phyloP scores from a whole-genome alignment of 2,113 vertebrate genomes.

The Oncorhynchus clarkii region DNA sequence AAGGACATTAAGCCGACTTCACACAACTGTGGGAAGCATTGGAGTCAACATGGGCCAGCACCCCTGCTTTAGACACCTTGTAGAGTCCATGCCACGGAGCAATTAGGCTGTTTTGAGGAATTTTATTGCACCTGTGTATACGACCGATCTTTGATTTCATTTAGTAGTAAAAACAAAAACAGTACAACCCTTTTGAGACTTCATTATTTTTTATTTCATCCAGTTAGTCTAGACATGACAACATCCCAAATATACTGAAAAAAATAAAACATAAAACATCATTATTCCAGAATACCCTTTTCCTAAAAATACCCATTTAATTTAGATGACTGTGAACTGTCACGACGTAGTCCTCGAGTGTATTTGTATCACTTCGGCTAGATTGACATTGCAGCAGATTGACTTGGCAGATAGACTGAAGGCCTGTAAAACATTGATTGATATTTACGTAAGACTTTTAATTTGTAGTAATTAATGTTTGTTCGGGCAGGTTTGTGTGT shows the following conservation, averaged over 20 bases:
- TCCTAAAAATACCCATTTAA: slow-evolving; percentile 42
- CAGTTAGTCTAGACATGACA: slow-evolving; percentile 72
- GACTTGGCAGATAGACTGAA: slow-evolving; percentile 39
- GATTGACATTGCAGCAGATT: slow-evolving; percentile 18
- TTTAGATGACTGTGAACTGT: slow-evolving; percentile 43
- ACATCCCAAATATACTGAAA: slow-evolving; percentile 58
- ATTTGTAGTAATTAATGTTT: not conserved
- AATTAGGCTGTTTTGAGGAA: too few relatives aligned
- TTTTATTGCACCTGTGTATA: too few relatives aligned
- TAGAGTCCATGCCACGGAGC: too few relatives aligned
- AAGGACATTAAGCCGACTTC: too few relatives aligned
- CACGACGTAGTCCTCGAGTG: slow-evolving; percentile 27
- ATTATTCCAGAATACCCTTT: slow-evolving; percentile 47
- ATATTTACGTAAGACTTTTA: not conserved
- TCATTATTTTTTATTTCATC: slow-evolving; percentile 73
- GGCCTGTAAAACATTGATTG: slow-evolving; percentile 13
- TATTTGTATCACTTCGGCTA: slow-evolving; percentile 50
- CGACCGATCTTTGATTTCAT: not conserved
- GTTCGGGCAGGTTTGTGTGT: slow-evolving; percentile 4
- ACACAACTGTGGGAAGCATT: too few relatives aligned
- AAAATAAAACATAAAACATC: slow-evolving; percentile 45
- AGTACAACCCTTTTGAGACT: slow-evolving; percentile 4
- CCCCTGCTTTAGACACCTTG: too few relatives aligned
- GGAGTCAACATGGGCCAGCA: too few relatives aligned
- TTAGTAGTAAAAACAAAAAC: not conserved